phyloP scores from a whole-genome alignment of 2,888 invertebrate species.

The Gandaritis pyraliata region DNA sequence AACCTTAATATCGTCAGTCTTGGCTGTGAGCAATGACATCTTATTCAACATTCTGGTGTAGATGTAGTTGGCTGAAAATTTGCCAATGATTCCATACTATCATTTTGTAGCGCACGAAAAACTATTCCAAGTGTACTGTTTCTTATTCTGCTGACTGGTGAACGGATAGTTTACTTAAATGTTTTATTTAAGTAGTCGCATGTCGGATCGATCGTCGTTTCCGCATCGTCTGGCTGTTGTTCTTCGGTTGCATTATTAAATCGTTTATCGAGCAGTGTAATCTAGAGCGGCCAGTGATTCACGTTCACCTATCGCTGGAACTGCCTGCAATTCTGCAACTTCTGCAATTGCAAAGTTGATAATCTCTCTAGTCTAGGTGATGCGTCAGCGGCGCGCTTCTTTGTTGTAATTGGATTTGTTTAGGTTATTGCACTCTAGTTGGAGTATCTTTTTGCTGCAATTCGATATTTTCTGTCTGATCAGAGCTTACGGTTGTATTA shows the following conservation, averaged over 20 bases:
- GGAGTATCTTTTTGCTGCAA: conserved; percentile 38
- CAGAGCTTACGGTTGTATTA: conserved; percentile 7
- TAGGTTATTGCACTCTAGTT: conserved; percentile 56
- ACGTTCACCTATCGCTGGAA: conserved; percentile 21
- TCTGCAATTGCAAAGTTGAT: conserved; percentile 50
- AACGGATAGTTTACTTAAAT: conserved; percentile 9
- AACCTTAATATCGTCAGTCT: too few relatives aligned
- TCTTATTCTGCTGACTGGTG: neutral
- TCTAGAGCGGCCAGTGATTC: conserved; percentile 49
- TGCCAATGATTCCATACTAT: too few relatives aligned
- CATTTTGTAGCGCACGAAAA: too few relatives aligned
- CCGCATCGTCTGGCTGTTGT: conserved; percentile 42
- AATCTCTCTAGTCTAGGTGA: conserved; percentile 57
- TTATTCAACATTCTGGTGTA: too few relatives aligned
- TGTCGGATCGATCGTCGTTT: conserved; percentile 48
- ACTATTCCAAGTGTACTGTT: too few relatives aligned
- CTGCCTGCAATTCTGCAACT: conserved; percentile 40
- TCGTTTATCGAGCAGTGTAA: conserved; percentile 50
- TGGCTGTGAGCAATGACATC: too few relatives aligned
- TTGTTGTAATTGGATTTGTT: conserved; percentile 68
- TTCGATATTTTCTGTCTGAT: conserved; percentile 38
- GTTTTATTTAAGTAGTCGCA: conserved; percentile 20
- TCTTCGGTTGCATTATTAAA: conserved; percentile 58
- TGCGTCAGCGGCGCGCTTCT: conserved; percentile 56
- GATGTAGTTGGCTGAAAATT: too few relatives aligned